Base-by-base conservation (phyloP, 2,888 invertebrate species). In the Coelinius sp. region DNA sequence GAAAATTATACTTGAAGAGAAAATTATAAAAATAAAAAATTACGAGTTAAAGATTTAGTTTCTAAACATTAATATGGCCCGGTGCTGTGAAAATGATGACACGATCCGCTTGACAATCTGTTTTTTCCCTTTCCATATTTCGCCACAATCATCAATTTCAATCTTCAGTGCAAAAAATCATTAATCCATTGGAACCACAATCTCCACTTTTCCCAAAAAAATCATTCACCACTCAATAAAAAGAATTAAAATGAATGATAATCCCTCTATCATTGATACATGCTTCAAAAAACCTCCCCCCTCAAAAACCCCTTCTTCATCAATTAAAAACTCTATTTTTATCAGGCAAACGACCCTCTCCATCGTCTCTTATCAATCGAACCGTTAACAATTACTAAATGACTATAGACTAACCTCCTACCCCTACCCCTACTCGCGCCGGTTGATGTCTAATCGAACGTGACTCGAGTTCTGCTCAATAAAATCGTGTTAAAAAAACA, bases 401-500 rank as follows among this genome's bases (percentile, higher is more conserved):
- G 31, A 59, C 31, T 59, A 35, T 35, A 59, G 31, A 31, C 17
- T 59, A 31, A 20, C 59, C 10, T 35, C 25, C n/a, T 5, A 27
- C 59, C 24, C 44, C 35, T 5, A 20, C 20, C 35, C 20, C 17
- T 20, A 24, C 5, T 44, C 41, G 22, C 41, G 38, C 63, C 24
- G 41, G 38, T 62, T 68, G 44, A 56, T 56, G 62, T 68, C 62
- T 68, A 68, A 62, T 68, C 68, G 49, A 68, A 68, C 59, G 62
- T 62, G 22, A 10, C 22, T 7, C 14, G 41, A 5, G 14, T n/a
- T 31, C 8, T 20, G 27, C 14, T 38, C 38, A n/a, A 52, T 35
- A 35, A 22, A 53, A 66, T n/a, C 12, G n/a, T n/a, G n/a, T 49
- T 49, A 20, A 20, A 49, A 49, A 49, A 49, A 73, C 70, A 63